Evolutionary conservation across 2,113 vertebrate species (phyloP).

Genomic region (Coracopsis vasa): DNA sequence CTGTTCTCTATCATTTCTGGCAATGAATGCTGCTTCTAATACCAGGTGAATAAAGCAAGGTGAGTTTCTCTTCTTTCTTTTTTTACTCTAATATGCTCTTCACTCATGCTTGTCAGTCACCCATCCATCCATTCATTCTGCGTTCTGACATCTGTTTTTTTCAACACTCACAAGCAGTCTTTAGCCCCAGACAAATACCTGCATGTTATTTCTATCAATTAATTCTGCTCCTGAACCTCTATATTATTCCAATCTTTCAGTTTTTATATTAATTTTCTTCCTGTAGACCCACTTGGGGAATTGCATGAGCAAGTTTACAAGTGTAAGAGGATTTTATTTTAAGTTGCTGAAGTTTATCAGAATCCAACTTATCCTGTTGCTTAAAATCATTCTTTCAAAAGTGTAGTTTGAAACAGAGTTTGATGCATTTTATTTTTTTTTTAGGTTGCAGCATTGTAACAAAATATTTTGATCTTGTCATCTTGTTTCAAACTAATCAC

Average conservation of each 20-base stretch:
- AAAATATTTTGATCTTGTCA: background rate
- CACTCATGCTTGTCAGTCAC: background rate
- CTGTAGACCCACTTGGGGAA: background rate
- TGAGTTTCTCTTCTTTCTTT: background rate
- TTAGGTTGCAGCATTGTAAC: background rate
- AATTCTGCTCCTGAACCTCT: background rate
- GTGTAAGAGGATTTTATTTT: background rate
- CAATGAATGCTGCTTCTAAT: background rate
- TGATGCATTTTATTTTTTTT: background rate
- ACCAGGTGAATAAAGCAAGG: background rate
- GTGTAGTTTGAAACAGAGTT: background rate
- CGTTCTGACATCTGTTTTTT: background rate
- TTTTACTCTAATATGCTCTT: background rate
- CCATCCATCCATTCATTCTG: background rate
- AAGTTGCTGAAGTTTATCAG: background rate
- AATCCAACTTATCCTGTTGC: background rate
- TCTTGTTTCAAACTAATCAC: background rate
- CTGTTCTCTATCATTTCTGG: background rate
- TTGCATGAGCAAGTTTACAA: background rate
- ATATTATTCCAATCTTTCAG: background rate
- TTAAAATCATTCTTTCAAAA: background rate
- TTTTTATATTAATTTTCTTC: background rate
- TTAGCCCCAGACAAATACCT: background rate
- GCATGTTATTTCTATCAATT: background rate
- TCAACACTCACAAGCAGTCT: background rate